Percentiles rank a stretch among this genome's conserved stretches.
Evolutionary conservation across 2,113 vertebrate species (phyloP).

Genomic region (Bubo blakistoni): DNA sequence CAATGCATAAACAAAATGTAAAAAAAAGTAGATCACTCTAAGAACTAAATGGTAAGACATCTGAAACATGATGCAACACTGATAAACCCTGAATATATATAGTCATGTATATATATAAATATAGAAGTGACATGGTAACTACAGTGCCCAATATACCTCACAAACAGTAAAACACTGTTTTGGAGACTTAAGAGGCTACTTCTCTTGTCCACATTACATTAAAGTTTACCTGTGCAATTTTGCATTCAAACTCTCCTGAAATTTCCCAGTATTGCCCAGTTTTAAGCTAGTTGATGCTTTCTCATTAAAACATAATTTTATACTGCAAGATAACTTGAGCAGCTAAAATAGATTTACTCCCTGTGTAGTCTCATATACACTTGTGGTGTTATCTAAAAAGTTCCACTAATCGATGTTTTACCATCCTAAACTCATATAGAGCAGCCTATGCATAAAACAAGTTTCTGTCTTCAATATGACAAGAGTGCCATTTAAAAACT

Average conservation of each 20-base stretch:
- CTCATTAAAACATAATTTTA: background rate
- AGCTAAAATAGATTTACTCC: background rate
- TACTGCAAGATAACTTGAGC: background rate
- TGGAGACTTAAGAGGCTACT: background rate
- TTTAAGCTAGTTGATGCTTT: background rate
- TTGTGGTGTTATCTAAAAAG: background rate
- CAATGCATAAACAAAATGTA: background rate
- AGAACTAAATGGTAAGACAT: background rate
- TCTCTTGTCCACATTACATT: background rate
- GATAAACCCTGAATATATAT: background rate
- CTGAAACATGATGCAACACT: background rate
- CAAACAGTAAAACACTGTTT: background rate
- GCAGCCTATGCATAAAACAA: background rate
- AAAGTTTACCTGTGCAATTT: background rate
- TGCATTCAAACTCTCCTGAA: background rate
- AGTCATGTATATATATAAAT: background rate
- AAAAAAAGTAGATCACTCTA: background rate
- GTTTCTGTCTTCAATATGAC: background rate
- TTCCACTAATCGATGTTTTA: background rate
- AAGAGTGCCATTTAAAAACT: background rate
- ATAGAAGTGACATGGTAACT: slow-evolving; percentile 34
- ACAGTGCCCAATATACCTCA: background rate
- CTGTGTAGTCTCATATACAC: background rate
- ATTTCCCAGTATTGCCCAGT: background rate
- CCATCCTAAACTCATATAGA: background rate